Percentiles rank a stretch among this genome's conserved stretches.
phyloP scores from a whole-genome alignment of 2,113 vertebrate genomes.

The Narcine bancroftii region DNA sequence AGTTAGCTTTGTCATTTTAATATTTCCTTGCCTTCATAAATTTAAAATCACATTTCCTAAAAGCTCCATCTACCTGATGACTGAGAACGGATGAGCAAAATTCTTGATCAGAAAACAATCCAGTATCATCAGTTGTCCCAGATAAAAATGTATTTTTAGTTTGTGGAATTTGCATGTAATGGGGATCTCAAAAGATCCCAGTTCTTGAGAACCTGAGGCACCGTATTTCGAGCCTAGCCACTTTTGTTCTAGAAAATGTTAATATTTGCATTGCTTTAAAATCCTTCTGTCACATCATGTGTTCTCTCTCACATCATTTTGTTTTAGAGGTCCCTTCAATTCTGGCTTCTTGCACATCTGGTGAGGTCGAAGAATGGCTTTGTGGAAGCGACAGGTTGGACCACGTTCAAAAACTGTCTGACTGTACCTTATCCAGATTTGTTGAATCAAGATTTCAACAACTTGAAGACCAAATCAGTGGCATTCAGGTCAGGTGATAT shows the following conservation, averaged over 20 bases:
- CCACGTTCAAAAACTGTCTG: too few species aligned
- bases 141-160: neutral
- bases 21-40: neutral
- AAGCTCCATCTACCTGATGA: neutral
- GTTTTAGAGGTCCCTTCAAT: neutral
- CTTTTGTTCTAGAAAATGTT: neutral
- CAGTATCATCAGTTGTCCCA: neutral
- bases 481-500: too few species aligned
- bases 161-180: neutral
- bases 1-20: neutral
- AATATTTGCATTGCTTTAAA: neutral
- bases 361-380: too few species aligned
- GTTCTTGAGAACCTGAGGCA: neutral
- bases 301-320: neutral
- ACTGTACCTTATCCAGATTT: too few species aligned
- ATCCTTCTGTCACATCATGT: neutral
- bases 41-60: neutral
- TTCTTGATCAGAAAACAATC: neutral
- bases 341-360: too few species aligned
- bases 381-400: too few species aligned
- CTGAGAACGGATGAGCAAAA: neutral
- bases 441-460: too few species aligned
- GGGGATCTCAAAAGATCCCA: neutral
- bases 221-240: neutral
- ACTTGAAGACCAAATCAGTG: too few species aligned